These are phyloP conservation scores for Mongoloraphidia duomilia DNA, from an alignment of 2,888 invertebrate genomes.

Conservation along the genomic window DNA sequence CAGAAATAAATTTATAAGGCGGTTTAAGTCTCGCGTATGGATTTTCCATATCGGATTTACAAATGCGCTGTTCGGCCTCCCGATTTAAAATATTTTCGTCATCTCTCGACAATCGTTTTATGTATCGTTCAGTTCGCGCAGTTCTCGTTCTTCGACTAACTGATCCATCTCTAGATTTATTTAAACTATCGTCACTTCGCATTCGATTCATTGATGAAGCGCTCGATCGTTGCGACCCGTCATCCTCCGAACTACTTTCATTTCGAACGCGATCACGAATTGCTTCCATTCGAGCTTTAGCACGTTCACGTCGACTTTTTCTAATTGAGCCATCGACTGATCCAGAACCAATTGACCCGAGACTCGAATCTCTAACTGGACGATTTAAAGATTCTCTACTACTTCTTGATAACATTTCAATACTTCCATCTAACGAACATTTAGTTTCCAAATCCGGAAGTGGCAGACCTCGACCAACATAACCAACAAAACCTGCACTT, in stretches of 20 bases:
- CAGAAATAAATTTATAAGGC: conserved; percentile 17
- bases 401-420: conserved; percentile 21
- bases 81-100: conserved; percentile 43
- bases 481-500: conserved; percentile 35
- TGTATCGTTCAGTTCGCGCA: conserved; percentile 67
- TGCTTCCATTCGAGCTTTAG: conserved; percentile 54
- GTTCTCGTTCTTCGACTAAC: conserved; percentile 50
- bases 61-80: conserved; percentile 32
- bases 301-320: conserved; percentile 40
- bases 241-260: conserved; percentile 51
- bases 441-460: conserved; percentile 26
- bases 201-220: conserved; percentile 50
- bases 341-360: conserved; percentile 30
- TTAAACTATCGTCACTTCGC: conserved; percentile 53
- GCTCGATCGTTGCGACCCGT: conserved; percentile 52
- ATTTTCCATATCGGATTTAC: conserved; percentile 25
- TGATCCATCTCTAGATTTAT: conserved; percentile 35
- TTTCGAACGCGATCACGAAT: conserved; percentile 41
- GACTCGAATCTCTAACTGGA: conserved; percentile 19
- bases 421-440: background rate
- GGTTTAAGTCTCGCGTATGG: conserved; percentile 11
- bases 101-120: conserved; percentile 57
- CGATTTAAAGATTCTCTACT: conserved; percentile 15
- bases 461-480: conserved; percentile 26
- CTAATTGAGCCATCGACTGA: conserved; percentile 37